Evolutionary conservation across 2,113 vertebrate species (phyloP), one percentile per base, ranked within the genome.

Genomic region (Crocuta crocuta): DNA sequence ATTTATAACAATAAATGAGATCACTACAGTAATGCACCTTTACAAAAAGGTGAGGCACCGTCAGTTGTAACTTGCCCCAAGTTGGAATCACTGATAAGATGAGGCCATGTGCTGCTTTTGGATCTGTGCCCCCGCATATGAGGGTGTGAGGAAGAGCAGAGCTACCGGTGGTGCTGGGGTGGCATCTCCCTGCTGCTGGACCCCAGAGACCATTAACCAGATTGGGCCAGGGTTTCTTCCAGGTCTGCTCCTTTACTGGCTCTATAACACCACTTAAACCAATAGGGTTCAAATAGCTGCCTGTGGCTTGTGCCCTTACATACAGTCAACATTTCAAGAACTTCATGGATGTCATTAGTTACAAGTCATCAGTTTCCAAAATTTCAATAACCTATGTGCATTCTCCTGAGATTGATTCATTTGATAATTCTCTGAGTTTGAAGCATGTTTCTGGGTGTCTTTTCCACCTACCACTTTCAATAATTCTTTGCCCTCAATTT

Each of bases 101-200:
- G 17, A 68, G 28, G 2, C 4, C n/a, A 35, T 15, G 4, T 4
- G 5, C 16, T 45, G 66, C 1, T 45, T 8, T 61, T 55, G 48
- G 35, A 7, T 23, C 9, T 70, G 26, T 95, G 31, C 6, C 28
- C 13, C 50, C 4, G 12, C 8, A 26, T 21, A 50, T 6, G 61
- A 43, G 12, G 13, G 12, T 50, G 61, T 79, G 71, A 70, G 24
- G 9, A 82, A 82, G 26, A 83, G 19, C 43, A 55, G 19, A 66
- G 43, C 7, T 26, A 33, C 53, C 17, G 4, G 21, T 0, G 0
- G 2, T 79, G 11, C 50, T 31, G 17, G 61, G 35, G 17, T 9
- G 3, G 11, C 24, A 7, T 21, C 28, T 26, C 21, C 55, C 39
- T 39, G 39, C 6, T 79, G 5, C 31, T 66, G 28, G 65, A 4